These are phyloP conservation scores for Solea senegalensis DNA, from an alignment of 2,113 vertebrate species.

Conservation along the genomic window DNA sequence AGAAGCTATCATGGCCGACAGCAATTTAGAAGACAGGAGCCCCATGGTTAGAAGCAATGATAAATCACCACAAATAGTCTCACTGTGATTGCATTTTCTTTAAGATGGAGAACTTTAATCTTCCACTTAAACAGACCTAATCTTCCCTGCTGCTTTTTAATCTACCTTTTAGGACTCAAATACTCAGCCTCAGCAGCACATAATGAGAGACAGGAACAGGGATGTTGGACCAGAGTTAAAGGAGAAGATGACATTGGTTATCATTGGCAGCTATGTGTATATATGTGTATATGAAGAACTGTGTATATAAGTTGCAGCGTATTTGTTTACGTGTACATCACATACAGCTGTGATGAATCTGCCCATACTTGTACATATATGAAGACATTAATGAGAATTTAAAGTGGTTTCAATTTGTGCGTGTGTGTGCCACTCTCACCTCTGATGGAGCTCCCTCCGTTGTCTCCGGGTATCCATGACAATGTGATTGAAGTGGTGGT, in stretches of 20 bases:
- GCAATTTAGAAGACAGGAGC: constrained; percentile 29
- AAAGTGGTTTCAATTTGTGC: not conserved
- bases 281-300: constrained; percentile 2
- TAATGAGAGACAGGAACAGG: constrained; percentile 43
- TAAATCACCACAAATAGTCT: constrained; percentile 56
- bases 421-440: constrained; percentile 77
- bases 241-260: constrained; percentile 22
- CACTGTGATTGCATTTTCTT: constrained; percentile 49
- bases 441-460: constrained; percentile 98
- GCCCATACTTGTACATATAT: constrained; percentile 44
- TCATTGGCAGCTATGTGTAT: constrained; percentile 3
- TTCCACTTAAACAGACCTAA: constrained; percentile 65
- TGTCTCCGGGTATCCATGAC: constrained; percentile 98
- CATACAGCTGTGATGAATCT: constrained; percentile 86
- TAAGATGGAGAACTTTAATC: constrained; percentile 74
- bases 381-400: no score
- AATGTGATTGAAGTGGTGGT: constrained; percentile 97
- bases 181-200: constrained; percentile 31
- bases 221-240: constrained; percentile 7
- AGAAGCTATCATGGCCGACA: constrained; percentile 11
- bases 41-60: constrained; percentile 51
- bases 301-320: not conserved
- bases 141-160: constrained; percentile 63
- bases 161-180: constrained; percentile 43
- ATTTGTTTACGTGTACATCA: not conserved